Evolutionary conservation across 2,888 invertebrate genomes (phyloP), one percentile per base, ranked within the genome.

Genomic region (Sussaba pulchella): DNA sequence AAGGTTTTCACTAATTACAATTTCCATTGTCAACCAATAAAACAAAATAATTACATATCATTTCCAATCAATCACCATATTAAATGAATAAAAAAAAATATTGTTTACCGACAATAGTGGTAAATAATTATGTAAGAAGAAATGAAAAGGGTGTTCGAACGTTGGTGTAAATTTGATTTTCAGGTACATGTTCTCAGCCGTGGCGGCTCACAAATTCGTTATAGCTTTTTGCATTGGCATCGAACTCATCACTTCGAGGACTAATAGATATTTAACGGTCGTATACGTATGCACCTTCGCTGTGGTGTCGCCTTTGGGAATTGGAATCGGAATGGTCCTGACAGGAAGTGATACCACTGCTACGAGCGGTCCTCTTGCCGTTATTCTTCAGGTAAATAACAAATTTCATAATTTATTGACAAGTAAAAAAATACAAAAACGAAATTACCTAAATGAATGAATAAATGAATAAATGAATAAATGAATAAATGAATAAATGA

Each of bases 201-300:
- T 98, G 0, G 95, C 96, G 0, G 96, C 96, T 0, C 98, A 98
- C 91, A 98, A 98, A 91, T 93, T 97, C 59, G 97, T 98, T 24
- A 95, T 98, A 81, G 97, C 97, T 0, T 97, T 98, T 91, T 98
- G 97, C 90, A 96, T 98, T 70, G 97, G 97, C 2, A 95, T 97
- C 45, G 97, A 98, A 90, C 92, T 98, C 59, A 95, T 97, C 54
- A 95, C 96, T 26, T 95, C 95, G 0, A 94, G 94, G 54, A 96
- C 96, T 0, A 95, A 94, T 85, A 93, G 93, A 5, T 92, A 93
- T 83, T 90, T 96, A 41, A 93, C 95, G 1, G 89, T 96, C 5
- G 90, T 95, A 6, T 97, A 97, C 91, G 94, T 97, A 36, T 94
- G 95, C 10, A 95, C 95, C 1, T 97, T 96, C 89, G 96, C 97